Percentiles rank a stretch among this genome's conserved stretches.
Conservation (phyloP, 2,113 vertebrate species). For the Okapia johnstoni region DNA sequence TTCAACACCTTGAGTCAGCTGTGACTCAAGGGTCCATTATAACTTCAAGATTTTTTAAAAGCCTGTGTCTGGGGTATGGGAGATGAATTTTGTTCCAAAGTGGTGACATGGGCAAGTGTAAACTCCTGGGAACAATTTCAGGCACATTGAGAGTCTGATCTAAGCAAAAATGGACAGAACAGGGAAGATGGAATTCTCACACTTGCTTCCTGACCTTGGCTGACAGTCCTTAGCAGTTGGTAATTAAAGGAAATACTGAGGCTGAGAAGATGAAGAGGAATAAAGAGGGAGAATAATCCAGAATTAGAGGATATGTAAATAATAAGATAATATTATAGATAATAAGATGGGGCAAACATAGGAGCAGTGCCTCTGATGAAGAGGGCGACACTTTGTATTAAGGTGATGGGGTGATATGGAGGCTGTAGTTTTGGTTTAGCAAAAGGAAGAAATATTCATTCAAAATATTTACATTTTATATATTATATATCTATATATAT, state of each 20-base stretch:
- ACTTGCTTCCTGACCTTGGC: constrained; percentile 34
- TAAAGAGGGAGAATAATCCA: neutral
- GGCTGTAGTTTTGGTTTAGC: neutral
- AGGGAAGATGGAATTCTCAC: neutral
- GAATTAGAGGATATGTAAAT: neutral
- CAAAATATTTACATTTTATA: neutral
- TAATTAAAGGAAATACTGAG: neutral
- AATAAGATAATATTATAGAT: neutral
- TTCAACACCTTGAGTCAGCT: constrained; percentile 51
- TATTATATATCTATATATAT: no score
- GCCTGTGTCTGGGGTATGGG: neutral
- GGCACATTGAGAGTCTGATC: neutral
- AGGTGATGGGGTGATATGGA: accelerated
- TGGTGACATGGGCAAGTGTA: constrained; percentile 30
- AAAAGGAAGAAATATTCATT: neutral
- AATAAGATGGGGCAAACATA: neutral
- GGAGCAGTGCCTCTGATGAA: accelerated
- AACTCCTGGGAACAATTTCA: neutral
- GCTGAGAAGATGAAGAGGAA: neutral
- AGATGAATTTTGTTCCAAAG: constrained; percentile 47
- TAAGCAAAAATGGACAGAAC: neutral
- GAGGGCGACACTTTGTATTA: no score
- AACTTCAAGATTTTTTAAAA: constrained; percentile 56
- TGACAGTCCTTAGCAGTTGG: neutral
- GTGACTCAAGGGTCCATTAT: constrained; percentile 61